Base-by-base conservation (phyloP, 2,888 invertebrate species). In the Orgyia antiqua region DNA sequence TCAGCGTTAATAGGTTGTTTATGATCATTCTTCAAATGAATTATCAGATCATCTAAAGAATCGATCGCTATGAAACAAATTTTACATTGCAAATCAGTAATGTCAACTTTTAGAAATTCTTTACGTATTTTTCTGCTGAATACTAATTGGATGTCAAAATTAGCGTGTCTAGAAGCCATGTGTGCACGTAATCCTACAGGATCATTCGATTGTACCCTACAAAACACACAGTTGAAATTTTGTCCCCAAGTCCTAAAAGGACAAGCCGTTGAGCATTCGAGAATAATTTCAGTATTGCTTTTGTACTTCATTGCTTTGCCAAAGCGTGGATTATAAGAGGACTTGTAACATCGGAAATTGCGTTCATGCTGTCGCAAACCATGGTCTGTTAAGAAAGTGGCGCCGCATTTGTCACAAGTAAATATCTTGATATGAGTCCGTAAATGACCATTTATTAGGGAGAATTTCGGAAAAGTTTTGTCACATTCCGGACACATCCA, bases 171-270 rank as follows among this genome's bases (percentile, higher is more conserved):
- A 1, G 76, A 58, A 0, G 80, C 76, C 79, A 84, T 80, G 27
- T 84, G 84, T 1, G 74, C 64, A 31, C 84, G 51, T 4, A 84
- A 47, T 1, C 83, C 83, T n/a, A 71, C 69, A 0, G 84, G 84
- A 36, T 83, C 83, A 29, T 79, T 79, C 0, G 84, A 79, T 27
- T 83, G 80, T 0, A 83, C 83, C 6, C 83, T 55, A 36, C 84
- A 84, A 26, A 83, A 73, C 0, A 80, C 75, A 32, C 84, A 84
- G 31, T 82, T 83, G 31, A 84, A 84, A 34, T 83, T 83, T 42
- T 83, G 82, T 0, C 82, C 83, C 83, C 83, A 83, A 12, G 82
- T 83, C 23, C 84, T 64, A 24, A 84, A 84, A 0, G 84, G 84
- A 23, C 74, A 72, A 2, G 82, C 84, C 0, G 83, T 84, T 3